Evolutionary conservation across 2,888 invertebrate species (phyloP), one percentile per base, ranked within the genome.

Genomic region (Mycalesis mineus): DNA sequence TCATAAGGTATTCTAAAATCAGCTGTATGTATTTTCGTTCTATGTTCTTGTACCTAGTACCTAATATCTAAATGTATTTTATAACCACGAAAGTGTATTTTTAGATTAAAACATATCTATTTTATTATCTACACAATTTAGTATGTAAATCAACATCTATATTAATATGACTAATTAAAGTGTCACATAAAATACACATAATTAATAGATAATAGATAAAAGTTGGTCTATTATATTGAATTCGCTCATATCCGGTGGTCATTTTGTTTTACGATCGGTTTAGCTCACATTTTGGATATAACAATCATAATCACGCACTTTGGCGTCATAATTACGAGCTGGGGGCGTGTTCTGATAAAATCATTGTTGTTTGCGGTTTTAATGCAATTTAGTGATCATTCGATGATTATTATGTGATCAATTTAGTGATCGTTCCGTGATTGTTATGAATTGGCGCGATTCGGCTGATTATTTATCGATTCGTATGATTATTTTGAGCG

Each of bases 371-470:
- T 29, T 50, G 50, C 50, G 50, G 50, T 50, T 50, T 39, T 28
- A 39, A 39, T 22, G 39, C 50, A 39, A 50, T 50, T 50, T 29
- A n/a, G 28, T 28, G 49, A 37, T 37, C 11, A 14, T 50, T 13
- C 17, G 15, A 13, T 50, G 28, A 39, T 50, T 49, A 22, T 49
- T 50, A 50, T 50, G 50, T n/a, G n/a, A n/a, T n/a, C 50, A 39
- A 50, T 50, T 50, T 29, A n/a, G 28, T 28, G 49, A 37, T 37
- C 11, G 11, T 50, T 13, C 17, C 37, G 11, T 50, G 28, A 39
- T 50, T 49, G 22, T 49, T 50, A 50, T 50, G 50, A 50, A 50
- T 50, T 50, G 50, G 28, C 29, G 37, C 28, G 50, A 50, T 50
- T 50, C 5, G 28, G 49, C 11, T 13, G 29, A 39, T 50, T 50